Conservation (phyloP, 1,140 invertebrate genomes). For the Bombus difficillimus region DNA sequence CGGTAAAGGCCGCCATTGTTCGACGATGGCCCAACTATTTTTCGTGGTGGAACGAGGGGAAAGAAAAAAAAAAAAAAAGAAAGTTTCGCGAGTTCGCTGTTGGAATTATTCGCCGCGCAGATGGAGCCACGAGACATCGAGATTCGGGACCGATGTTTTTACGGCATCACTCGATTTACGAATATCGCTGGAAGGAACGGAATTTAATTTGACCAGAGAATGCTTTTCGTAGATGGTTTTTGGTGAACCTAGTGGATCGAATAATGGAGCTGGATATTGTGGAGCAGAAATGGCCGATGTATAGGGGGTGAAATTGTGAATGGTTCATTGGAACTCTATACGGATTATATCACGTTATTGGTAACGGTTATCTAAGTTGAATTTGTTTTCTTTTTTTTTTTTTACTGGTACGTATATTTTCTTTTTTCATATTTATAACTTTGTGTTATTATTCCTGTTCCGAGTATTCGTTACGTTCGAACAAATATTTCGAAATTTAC, state of each 20-base stretch:
- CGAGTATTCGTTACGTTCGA: no score
- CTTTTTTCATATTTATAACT: no score
- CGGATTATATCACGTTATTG: not conserved
- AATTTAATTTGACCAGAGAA: constrained; percentile 14
- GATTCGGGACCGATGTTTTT: constrained; percentile 9
- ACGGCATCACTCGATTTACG: constrained; percentile 19
- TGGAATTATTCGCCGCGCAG: constrained; percentile 5
- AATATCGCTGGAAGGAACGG: constrained; percentile 11
- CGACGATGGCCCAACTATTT: constrained; percentile 37
- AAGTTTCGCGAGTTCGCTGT: constrained; percentile 4
- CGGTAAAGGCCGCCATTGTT: constrained; percentile 58
- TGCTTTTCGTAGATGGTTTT: not conserved
- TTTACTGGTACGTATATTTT: not conserved
- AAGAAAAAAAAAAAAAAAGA: not conserved
- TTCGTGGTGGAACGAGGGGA: not conserved
- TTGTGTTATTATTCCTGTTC: no score
- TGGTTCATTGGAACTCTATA: not conserved
- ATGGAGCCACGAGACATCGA: no score
- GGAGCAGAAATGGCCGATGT: constrained; percentile 4
- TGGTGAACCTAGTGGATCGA: not conserved
- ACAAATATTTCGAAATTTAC: not conserved
- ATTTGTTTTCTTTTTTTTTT: not conserved
- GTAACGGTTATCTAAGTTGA: not conserved
- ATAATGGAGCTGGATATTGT: not conserved
- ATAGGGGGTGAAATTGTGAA: no score